phyloP scores from a whole-genome alignment of 2,113 vertebrate species.

The Acanthisitta chloris region DNA sequence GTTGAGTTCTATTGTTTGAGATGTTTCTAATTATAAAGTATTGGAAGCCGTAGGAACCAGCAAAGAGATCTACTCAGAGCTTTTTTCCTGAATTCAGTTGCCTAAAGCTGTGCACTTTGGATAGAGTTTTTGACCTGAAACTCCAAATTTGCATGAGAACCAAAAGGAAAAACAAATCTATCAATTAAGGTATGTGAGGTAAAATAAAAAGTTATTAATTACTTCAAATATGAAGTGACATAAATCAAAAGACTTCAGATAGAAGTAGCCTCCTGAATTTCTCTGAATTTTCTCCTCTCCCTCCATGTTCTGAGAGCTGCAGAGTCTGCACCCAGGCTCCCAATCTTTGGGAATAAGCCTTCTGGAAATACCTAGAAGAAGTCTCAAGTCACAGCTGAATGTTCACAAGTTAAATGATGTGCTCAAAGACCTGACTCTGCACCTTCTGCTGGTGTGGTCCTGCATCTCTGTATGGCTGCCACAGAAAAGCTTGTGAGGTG shows the following conservation, averaged over 20 bases:
- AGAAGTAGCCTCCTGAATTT: background rate
- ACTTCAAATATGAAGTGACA: background rate
- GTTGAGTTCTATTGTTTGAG: background rate
- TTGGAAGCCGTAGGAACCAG: background rate
- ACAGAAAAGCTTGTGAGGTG: background rate
- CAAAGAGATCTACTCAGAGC: background rate
- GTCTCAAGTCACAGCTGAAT: background rate
- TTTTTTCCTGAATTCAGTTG: background rate
- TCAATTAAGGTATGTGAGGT: background rate
- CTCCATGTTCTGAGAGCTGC: background rate
- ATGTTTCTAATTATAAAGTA: constrained; percentile 1
- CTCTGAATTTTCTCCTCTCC: background rate
- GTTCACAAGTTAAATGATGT: background rate
- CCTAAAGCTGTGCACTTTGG: background rate
- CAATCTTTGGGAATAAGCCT: background rate
- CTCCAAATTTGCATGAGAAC: background rate
- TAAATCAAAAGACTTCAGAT: background rate
- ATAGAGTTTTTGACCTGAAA: background rate
- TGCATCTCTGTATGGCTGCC: background rate
- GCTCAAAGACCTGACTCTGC: background rate
- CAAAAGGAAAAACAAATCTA: background rate
- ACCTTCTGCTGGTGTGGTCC: background rate
- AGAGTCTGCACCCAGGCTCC: background rate
- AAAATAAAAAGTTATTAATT: background rate
- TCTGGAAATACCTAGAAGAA: background rate